Percentiles rank a stretch among this genome's conserved stretches.
These are phyloP conservation scores for Festucalex cinctus DNA, from an alignment of 2,113 vertebrate genomes.

Conservation along the genomic window DNA sequence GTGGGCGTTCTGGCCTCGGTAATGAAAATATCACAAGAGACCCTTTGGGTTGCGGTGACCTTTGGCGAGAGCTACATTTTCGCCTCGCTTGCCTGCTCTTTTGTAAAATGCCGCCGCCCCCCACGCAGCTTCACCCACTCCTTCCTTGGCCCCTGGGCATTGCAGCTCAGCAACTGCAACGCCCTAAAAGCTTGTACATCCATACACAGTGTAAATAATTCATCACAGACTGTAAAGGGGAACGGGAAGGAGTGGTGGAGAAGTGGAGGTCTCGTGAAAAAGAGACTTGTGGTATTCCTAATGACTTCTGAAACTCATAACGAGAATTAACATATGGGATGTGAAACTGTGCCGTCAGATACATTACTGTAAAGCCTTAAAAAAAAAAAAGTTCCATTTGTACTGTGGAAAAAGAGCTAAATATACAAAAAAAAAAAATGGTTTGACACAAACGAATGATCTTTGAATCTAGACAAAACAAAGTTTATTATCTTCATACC, in stretches of 20 bases:
- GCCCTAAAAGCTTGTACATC: slow-evolving; percentile 62
- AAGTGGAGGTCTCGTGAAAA: slow-evolving; percentile 2
- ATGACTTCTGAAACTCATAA: background rate
- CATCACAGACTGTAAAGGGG: slow-evolving; percentile 42
- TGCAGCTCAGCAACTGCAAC: slow-evolving; percentile 51
- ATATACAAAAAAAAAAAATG: too few relatives aligned
- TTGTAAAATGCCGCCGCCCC: slow-evolving; percentile 56
- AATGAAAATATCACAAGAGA: slow-evolving; percentile 75
- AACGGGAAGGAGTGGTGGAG: slow-evolving; percentile 6
- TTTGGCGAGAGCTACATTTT: slow-evolving; percentile 68
- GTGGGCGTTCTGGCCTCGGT: slow-evolving; percentile 48
- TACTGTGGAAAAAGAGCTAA: too few relatives aligned
- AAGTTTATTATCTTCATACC: too few relatives aligned
- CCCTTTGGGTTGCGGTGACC: slow-evolving; percentile 71
- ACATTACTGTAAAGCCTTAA: too few relatives aligned
- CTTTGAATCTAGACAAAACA: too few relatives aligned
- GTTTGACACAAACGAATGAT: too few relatives aligned
- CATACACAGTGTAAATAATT: slow-evolving; percentile 69
- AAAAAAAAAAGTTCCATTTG: too few relatives aligned
- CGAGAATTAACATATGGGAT: background rate
- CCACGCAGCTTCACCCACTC: slow-evolving; percentile 14
- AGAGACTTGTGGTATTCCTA: background rate
- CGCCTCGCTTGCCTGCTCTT: slow-evolving; percentile 68
- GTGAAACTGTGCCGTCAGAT: background rate
- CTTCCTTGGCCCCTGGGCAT: slow-evolving; percentile 48